These are phyloP conservation scores for Epizoanthus rinbou DNA, from an alignment of 92 coral and sea anemone genomes.

Conservation along the genomic window DNA sequence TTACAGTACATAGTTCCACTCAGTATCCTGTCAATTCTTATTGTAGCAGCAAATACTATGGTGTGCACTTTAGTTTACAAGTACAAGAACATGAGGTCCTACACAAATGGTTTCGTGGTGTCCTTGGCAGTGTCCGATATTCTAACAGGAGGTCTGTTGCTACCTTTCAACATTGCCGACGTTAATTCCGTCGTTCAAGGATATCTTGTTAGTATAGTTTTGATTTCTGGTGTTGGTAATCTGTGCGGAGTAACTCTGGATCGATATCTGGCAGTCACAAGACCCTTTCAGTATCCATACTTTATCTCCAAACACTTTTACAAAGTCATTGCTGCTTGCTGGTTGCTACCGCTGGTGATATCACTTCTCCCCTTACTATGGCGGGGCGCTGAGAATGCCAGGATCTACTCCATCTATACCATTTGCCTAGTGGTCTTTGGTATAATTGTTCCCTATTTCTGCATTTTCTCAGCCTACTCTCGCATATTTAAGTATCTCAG, in stretches of 20 bases:
- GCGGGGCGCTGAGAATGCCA: constrained; percentile 13
- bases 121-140: constrained; percentile 35
- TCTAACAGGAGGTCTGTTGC: constrained; percentile 15
- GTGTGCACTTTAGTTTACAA: constrained; percentile 23
- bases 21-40: constrained; percentile 6
- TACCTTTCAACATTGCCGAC: constrained; percentile 29
- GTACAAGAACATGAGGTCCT: constrained; percentile 32
- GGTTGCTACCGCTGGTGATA: constrained; percentile 10
- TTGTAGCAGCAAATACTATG: constrained; percentile 35
- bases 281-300: constrained; percentile 32
- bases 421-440: constrained; percentile 26
- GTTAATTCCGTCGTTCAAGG: neutral
- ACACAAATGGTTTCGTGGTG: constrained; percentile 29
- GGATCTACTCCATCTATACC: constrained; percentile 14
- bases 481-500: constrained; percentile 16
- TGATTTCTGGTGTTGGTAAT: constrained; percentile 34
- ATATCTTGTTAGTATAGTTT: constrained; percentile 13
- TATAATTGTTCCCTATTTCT: constrained; percentile 22
- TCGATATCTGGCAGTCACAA: constrained; percentile 30
- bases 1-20: constrained; percentile 6
- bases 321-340: constrained; percentile 26
- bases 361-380: constrained; percentile 26
- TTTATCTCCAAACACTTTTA: constrained; percentile 19
- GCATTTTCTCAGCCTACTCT: constrained; percentile 26
- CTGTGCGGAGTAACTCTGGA: constrained; percentile 38